Percentiles rank a stretch among this genome's conserved stretches.
Conservation (phyloP, 2,113 vertebrate species). For the Epinephelus fuscoguttatus region DNA sequence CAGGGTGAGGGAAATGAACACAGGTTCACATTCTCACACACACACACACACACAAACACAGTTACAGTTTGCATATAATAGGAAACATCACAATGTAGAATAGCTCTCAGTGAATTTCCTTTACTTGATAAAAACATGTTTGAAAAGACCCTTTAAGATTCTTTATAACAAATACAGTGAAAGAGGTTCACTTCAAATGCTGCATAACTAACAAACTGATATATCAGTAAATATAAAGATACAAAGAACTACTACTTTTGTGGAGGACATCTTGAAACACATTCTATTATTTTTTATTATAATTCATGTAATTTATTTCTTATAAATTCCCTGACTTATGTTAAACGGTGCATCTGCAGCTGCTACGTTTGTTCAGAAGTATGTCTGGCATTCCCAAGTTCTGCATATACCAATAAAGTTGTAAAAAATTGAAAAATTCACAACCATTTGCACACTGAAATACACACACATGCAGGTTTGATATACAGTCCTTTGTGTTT, state of each 20-base stretch:
- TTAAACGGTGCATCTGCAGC: neutral
- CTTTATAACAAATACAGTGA: neutral
- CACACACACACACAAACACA: neutral
- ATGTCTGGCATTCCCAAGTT: neutral
- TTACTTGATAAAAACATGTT: neutral
- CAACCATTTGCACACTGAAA: neutral
- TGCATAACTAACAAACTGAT: neutral
- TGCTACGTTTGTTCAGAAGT: neutral
- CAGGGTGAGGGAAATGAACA: constrained; percentile 86
- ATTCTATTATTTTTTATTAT: neutral
- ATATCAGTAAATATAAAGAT: neutral
- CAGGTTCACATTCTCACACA: neutral
- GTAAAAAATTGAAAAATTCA: neutral
- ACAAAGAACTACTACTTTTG: too few species aligned
- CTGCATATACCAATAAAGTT: neutral
- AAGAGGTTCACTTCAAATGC: neutral
- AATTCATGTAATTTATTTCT: neutral
- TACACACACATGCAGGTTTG: neutral
- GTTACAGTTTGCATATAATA: neutral
- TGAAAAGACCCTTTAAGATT: neutral
- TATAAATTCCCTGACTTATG: neutral
- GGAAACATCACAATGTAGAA: constrained; percentile 10
- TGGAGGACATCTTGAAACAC: neutral
- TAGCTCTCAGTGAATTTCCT: neutral
- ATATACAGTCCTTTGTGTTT: neutral